Percentiles rank a stretch among this genome's conserved stretches.
Conservation (phyloP, 2,797 vertebrate species). For the Rachycentron canadum region DNA sequence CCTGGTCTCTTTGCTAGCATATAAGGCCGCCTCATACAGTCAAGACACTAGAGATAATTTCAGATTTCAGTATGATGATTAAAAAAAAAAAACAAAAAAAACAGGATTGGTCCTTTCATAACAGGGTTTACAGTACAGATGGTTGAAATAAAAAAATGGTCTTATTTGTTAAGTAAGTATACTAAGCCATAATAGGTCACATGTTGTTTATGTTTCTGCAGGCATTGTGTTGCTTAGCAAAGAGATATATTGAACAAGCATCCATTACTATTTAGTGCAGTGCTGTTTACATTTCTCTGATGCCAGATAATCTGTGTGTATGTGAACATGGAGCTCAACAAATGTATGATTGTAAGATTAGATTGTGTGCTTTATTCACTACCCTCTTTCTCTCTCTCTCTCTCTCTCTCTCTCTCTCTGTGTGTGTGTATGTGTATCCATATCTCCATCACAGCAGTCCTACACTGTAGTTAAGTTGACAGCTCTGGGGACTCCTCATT, state of each 20-base stretch:
- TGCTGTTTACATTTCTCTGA: conserved; percentile 33
- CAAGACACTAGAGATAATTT: not conserved
- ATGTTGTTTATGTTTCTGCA: conserved; percentile 14
- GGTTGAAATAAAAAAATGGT: not conserved
- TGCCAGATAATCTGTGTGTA: conserved; percentile 21
- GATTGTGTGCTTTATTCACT: conserved; percentile 30
- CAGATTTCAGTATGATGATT: not conserved
- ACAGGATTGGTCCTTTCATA: not conserved
- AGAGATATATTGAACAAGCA: conserved; percentile 39
- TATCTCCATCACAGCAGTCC: conserved; percentile 68
- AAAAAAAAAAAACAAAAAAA: not conserved
- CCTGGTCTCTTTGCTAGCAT: not conserved
- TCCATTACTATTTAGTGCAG: conserved; percentile 20
- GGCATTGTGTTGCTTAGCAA: conserved; percentile 36
- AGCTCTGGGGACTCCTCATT: conserved; percentile 87
- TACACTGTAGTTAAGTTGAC: conserved; percentile 84
- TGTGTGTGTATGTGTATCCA: conserved; percentile 47
- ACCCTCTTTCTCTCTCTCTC: not conserved
- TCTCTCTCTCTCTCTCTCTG: conserved; percentile 41
- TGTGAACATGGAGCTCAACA: conserved; percentile 19
- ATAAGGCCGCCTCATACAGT: no score
- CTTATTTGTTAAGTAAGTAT: conserved; percentile 7
- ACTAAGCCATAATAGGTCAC: conserved; percentile 24
- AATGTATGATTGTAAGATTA: conserved; percentile 55
- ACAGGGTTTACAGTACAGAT: not conserved